Percentiles rank a stretch among this genome's conserved stretches.
Evolutionary conservation across 2,113 vertebrate species (phyloP).

Genomic region (Todiramphus saurophagus): DNA sequence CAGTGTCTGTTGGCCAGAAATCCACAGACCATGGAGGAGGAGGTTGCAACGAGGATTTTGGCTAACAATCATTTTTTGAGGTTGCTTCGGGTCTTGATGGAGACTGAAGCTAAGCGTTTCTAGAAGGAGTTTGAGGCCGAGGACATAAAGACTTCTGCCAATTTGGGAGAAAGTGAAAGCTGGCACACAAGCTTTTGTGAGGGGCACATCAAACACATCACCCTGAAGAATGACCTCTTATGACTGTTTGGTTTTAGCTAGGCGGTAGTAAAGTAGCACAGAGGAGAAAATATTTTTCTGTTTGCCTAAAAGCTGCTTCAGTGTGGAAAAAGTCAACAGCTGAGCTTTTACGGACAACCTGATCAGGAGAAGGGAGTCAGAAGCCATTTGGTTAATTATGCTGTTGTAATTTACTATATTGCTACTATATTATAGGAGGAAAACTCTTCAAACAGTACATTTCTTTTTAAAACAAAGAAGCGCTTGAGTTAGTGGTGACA

Average conservation of each 20-base stretch:
- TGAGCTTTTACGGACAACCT: not conserved
- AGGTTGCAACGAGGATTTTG: not conserved
- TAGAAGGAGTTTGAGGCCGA: not conserved
- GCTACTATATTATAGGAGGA: not conserved
- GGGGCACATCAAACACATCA: not conserved
- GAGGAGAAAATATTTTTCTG: not conserved
- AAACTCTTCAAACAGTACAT: not conserved
- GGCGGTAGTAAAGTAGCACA: not conserved
- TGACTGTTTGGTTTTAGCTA: not conserved
- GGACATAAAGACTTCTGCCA: not conserved
- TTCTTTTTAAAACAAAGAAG: not conserved
- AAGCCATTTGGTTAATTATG: not conserved
- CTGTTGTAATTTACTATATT: not conserved
- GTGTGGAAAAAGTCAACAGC: not conserved
- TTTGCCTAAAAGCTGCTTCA: not conserved
- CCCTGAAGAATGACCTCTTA: not conserved
- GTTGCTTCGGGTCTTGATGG: not conserved
- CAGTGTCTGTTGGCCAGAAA: not conserved
- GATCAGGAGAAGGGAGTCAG: not conserved
- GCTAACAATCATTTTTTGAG: not conserved
- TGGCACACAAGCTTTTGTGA: not conserved
- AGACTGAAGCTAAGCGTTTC: not conserved
- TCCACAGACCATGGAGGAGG: accelerated
- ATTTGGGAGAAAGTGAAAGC: not conserved
- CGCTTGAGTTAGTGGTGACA: not conserved